phyloP scores from a whole-genome alignment of 1,140 invertebrate species.

The Lethrus apterus region DNA sequence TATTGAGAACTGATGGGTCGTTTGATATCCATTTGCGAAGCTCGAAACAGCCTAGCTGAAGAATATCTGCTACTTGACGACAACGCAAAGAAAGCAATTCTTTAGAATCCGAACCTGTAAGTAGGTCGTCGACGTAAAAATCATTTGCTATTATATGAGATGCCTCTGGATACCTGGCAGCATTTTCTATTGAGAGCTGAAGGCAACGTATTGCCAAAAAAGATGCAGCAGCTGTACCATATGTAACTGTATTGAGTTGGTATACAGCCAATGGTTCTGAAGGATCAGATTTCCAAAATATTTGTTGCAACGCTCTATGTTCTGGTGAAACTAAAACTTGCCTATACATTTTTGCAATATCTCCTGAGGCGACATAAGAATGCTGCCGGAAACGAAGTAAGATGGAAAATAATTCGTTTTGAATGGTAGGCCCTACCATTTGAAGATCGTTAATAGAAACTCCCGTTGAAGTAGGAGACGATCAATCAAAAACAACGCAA shows the following conservation, averaged over 20 bases:
- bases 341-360: too few relatives aligned
- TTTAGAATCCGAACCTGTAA: conserved; percentile 22
- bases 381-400: too few relatives aligned
- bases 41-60: conserved; percentile 18
- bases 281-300: conserved; percentile 30
- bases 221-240: conserved; percentile 20
- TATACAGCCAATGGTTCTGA: conserved; percentile 12
- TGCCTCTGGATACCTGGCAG: too few relatives aligned
- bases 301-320: conserved; percentile 31
- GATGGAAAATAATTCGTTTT: too few relatives aligned
- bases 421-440: too few relatives aligned
- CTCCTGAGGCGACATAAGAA: too few relatives aligned
- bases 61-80: conserved; percentile 8
- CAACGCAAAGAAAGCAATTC: conserved; percentile 16
- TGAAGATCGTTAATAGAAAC: conserved; percentile 5
- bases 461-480: not conserved
- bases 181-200: too few relatives aligned
- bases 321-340: too few relatives aligned
- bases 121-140: conserved; percentile 28
- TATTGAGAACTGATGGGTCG: not conserved
- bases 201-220: conserved; percentile 23
- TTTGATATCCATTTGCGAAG: conserved; percentile 22
- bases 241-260: not conserved
- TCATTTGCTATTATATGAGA: too few relatives aligned
- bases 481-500: conserved; percentile 16